Evolutionary conservation across 2,888 invertebrate genomes (phyloP), one percentile per base, ranked within the genome.

Genomic region (Molanna angustata): DNA sequence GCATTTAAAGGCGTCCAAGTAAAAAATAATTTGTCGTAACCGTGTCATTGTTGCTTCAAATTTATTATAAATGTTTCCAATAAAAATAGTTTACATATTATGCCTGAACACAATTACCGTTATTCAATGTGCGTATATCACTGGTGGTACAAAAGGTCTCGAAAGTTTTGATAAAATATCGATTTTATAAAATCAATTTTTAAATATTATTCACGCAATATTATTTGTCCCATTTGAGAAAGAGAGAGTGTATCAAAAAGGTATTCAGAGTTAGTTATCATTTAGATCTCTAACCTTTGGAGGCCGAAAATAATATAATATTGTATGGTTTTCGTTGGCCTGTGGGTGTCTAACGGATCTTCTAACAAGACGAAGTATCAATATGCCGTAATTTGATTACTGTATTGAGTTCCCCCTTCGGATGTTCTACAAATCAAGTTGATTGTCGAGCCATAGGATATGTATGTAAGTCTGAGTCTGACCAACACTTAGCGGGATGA

Each of bases 381-480:
- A 54, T 57, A 44, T 20, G 43, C 31, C 45, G 49, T 57, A 48
- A 57, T 54, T 57, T 57, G 54, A 57, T 51, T 57, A 48, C 51
- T 40, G 54, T 41, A 57, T 57, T 54, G 48, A 53, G 43, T 20
- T 45, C 19, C 32, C 47, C 49, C 32, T 32, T 19, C 20, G 14
- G 46, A 32, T 35, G 46, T 33, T 32, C 45, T 27, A 39, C 18
- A 51, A 51, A 55, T 51, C 50, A 55, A 46, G 49, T 44, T 41
- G 54, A 49, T 54, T 54, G 54, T 44, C 20, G 51, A 20, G 49
- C 11, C 22, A 20, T 17, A 18, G 22, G 17, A 9, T 21, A 2
- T 20, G 17, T n/a, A n/a, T n/a, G n/a, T n/a, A n/a, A n/a, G n/a
- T n/a, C n/a, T 33, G 45, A 17, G 20, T 33, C 33, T 6, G 46